Evolutionary conservation across 1,140 invertebrate genomes (phyloP), one percentile per base, ranked within the genome.

Genomic region (Matsumurasca onukii): DNA sequence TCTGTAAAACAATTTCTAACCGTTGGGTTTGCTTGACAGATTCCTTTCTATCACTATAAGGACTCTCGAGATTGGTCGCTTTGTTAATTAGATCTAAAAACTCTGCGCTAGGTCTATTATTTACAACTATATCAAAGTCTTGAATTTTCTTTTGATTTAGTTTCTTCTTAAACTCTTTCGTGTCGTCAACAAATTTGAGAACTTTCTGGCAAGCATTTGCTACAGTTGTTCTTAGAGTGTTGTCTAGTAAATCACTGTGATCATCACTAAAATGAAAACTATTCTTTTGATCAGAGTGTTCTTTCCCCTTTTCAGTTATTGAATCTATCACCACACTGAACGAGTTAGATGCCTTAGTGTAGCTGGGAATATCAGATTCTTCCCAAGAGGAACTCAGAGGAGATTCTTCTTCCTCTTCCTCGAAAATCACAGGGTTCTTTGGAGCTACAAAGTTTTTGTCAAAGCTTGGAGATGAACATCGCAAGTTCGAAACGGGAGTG

Each of bases 401-500:
- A n/a, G n/a, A n/a, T 52, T 5, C 22, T 2, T 59, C 55, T n/a
- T 59, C 55, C 25, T 22, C 24, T 27, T 59, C 55, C 30, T 59
- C 55, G 12, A 13, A 24, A 27, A 59, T 59, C 25, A n/a, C 27
- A 48, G 63, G 63, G 1, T 25, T 66, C 22, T 66, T 66, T 13
- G 48, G 34, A 1, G 22, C 17, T 2, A 49, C 48, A 17, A 51
- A 66, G 24, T 66, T 66, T 25, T 48, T 49, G 39, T 45, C 24
- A 20, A 49, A 45, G 22, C 22, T 59, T 12, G 55, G 55, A 3
- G 55, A 59, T 13, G 3, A 27, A n/a, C 55, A 59, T 2, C 55
- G 55, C 15, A 59, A 24, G 1, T 13, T 22, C 27, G 63, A 27
- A 69, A 75, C 72, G 57, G 72, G 73, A 59, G 75, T 72, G 65